phyloP scores from a whole-genome alignment of 2,797 vertebrate genomes.

The Sebastes diaconus region DNA sequence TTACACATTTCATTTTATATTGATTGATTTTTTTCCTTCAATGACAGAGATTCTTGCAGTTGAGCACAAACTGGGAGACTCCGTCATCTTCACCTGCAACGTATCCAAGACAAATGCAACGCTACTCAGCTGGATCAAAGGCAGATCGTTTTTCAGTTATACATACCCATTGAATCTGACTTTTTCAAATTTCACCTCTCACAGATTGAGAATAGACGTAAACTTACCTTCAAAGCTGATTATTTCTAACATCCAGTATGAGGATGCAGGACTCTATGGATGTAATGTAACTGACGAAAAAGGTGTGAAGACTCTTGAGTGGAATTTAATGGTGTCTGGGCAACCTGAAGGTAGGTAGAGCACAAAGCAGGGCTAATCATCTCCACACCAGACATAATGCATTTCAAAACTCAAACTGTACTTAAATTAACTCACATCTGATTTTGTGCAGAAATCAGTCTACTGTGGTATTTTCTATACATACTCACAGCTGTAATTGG shows the following conservation, averaged over 20 bases:
- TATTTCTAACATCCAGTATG: constrained; percentile 24
- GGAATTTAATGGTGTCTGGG: constrained; percentile 50
- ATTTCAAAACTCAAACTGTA: not conserved
- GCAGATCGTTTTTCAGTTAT: fast-evolving
- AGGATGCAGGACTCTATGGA: constrained; percentile 48
- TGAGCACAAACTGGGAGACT: not conserved
- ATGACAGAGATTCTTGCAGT: fast-evolving
- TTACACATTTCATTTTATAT: not conserved
- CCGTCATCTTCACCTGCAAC: constrained; percentile 29
- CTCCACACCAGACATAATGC: fast-evolving
- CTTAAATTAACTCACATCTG: not conserved
- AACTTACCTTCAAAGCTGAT: not conserved
- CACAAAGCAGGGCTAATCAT: not conserved
- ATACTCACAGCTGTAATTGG: not conserved
- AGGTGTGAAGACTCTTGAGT: fast-evolving
- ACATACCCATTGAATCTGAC: fast-evolving
- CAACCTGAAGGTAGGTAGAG: constrained; percentile 27
- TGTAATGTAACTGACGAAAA: fast-evolving
- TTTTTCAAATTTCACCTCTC: constrained; percentile 24
- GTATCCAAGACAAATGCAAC: fast-evolving
- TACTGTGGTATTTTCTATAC: not conserved
- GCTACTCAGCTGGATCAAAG: constrained; percentile 29
- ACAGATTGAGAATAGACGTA: not conserved
- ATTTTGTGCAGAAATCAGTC: not conserved
- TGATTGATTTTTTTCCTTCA: not conserved